These are phyloP conservation scores for Erebia palarica DNA, from an alignment of 2,888 invertebrate genomes.

Conservation along the genomic window DNA sequence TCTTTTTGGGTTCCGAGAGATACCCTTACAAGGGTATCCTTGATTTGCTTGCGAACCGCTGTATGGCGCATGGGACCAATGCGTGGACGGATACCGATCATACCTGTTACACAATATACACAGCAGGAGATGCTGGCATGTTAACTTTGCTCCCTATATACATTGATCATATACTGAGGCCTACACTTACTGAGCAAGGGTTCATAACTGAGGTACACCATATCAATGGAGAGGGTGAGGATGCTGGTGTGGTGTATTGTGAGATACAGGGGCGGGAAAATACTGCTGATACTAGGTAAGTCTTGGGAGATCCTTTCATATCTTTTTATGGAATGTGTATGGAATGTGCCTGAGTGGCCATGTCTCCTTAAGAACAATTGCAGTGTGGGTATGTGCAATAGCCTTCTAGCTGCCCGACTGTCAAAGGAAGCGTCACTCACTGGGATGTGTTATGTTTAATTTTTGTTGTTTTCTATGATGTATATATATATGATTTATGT, in stretches of 20 bases:
- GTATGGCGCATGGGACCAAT: constrained; percentile 95
- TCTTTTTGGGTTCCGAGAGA: constrained; percentile 94
- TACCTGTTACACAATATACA: constrained; percentile 94
- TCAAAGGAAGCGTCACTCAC: too few relatives aligned
- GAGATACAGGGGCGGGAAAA: constrained; percentile 96
- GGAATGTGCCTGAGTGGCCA: too few relatives aligned
- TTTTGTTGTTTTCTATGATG: too few relatives aligned
- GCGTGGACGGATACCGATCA: constrained; percentile 94
- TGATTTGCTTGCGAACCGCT: constrained; percentile 94
- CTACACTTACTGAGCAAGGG: constrained; percentile 90
- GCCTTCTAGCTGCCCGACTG: too few relatives aligned
- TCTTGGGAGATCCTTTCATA: neutral
- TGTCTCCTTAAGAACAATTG: too few relatives aligned
- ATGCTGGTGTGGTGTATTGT: constrained; percentile 97
- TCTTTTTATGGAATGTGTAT: neutral
- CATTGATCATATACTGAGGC: constrained; percentile 93
- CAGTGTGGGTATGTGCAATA: too few relatives aligned
- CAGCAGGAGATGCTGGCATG: constrained; percentile 92
- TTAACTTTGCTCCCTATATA: constrained; percentile 94
- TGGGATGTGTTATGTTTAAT: too few relatives aligned
- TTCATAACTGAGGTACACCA: constrained; percentile 96
- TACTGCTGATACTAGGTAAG: constrained; percentile 85
- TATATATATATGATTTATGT: too few relatives aligned
- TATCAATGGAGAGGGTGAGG: constrained; percentile 92
- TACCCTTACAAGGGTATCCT: constrained; percentile 95